These are phyloP conservation scores for Lagenorhynchus albirostris DNA, from an alignment of 2,113 vertebrate genomes.

Conservation along the genomic window DNA sequence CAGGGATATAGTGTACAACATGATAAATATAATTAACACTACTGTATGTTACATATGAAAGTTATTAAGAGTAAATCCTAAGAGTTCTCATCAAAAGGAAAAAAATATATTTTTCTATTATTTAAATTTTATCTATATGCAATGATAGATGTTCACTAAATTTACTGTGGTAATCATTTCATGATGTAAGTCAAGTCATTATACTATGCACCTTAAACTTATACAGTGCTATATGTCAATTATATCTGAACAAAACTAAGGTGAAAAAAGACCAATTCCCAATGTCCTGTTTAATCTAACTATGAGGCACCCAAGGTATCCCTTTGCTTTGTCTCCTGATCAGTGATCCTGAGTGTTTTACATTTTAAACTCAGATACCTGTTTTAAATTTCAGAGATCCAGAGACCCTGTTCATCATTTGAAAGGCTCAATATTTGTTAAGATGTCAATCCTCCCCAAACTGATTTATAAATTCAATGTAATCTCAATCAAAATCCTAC, in stretches of 20 bases:
- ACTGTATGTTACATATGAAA: not conserved
- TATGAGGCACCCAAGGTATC: not conserved
- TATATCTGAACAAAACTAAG: not conserved
- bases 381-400: not conserved
- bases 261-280: not conserved
- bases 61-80: not conserved
- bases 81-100: not conserved
- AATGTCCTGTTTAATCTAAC: not conserved
- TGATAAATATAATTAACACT: no score
- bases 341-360: not conserved
- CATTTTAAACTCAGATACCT: not conserved
- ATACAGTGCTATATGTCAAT: fast-evolving
- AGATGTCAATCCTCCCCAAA: not conserved
- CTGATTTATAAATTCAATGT: not conserved
- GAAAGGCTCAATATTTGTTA: not conserved
- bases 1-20: not conserved
- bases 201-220: not conserved
- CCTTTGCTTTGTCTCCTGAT: not conserved
- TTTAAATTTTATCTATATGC: no score
- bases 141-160: not conserved
- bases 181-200: not conserved
- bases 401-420: not conserved
- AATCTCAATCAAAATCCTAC: not conserved
- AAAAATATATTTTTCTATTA: not conserved
- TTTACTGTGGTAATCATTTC: not conserved